phyloP scores from a whole-genome alignment of 2,113 vertebrate species.

The Seriola aureovittata region DNA sequence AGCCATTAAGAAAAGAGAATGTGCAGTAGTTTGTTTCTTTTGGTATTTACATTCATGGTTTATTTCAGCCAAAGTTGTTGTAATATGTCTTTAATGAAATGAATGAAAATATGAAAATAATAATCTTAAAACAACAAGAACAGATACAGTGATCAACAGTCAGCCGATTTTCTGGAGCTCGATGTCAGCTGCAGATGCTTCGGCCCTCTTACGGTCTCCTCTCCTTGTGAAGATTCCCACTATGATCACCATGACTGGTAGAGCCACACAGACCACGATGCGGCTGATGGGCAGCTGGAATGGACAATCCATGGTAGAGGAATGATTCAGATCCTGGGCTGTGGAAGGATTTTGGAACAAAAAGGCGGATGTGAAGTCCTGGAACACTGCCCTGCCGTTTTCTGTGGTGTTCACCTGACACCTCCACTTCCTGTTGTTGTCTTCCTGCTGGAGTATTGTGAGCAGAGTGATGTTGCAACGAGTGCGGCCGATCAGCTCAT shows the following conservation, averaged over 20 bases:
- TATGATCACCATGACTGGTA: conserved; percentile 53
- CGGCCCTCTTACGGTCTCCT: background rate
- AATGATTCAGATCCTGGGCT: accelerated
- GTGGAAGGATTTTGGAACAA: background rate
- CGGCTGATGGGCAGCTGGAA: conserved; percentile 55
- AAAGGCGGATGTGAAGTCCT: conserved; percentile 59
- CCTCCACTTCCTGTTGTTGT: conserved; percentile 62
- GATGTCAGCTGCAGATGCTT: background rate
- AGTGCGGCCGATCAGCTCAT: background rate
- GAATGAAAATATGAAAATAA: background rate
- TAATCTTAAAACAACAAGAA: too few species aligned
- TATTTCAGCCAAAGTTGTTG: background rate
- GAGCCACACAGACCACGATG: conserved; percentile 52
- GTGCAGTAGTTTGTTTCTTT: background rate
- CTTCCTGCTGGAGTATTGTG: conserved; percentile 34
- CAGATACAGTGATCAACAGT: background rate
- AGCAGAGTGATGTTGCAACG: conserved; percentile 57
- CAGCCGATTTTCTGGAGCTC: conserved; percentile 21
- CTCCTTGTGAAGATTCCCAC: conserved; percentile 46
- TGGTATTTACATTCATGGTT: background rate
- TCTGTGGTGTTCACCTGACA: conserved; percentile 41
- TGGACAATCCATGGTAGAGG: accelerated
- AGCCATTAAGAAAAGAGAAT: background rate
- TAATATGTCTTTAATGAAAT: too few species aligned
- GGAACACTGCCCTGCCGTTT: background rate